A percentile compares a stretch with the other conserved stretches of the same genome.
phyloP scores from a whole-genome alignment of 1,140 invertebrate genomes.

The Mylabris phalerata region DNA sequence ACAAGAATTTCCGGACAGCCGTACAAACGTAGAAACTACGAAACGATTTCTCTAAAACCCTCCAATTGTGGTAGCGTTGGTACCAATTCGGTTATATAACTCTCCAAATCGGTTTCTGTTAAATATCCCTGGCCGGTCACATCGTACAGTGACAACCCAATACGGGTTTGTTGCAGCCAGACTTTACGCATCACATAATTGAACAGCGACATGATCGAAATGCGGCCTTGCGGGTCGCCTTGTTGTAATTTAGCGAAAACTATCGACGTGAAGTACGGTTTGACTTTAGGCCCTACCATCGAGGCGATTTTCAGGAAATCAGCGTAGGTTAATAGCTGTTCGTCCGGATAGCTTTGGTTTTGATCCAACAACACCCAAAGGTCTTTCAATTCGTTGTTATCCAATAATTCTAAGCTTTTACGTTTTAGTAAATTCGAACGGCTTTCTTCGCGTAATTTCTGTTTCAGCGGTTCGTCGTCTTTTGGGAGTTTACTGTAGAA shows the following conservation, averaged over 20 bases:
- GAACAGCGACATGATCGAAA: constrained; percentile 78
- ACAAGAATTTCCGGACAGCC: constrained; percentile 90
- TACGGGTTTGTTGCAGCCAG: constrained; percentile 88
- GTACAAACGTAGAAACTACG: constrained; percentile 96
- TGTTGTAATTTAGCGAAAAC: constrained; percentile 83
- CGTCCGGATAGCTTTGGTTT: constrained; percentile 67
- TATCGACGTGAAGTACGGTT: constrained; percentile 74
- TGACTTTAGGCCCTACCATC: constrained; percentile 52
- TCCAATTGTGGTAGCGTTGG: constrained; percentile 85
- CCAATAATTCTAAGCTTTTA: constrained; percentile 71
- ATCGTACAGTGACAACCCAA: constrained; percentile 90
- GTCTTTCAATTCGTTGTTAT: constrained; percentile 80
- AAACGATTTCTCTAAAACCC: constrained; percentile 85
- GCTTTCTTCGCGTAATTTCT: constrained; percentile 82
- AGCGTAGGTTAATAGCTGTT: constrained; percentile 78
- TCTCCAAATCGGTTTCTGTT: constrained; percentile 86
- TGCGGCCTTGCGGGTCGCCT: constrained; percentile 72
- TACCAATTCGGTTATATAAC: constrained; percentile 89
- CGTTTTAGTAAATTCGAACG: constrained; percentile 78
- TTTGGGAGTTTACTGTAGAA: constrained; percentile 75
- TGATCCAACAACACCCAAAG: constrained; percentile 78
- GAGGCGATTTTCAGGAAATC: constrained; percentile 73
- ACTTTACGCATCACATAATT: constrained; percentile 94
- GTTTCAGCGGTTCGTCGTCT: constrained; percentile 65
- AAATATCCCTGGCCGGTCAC: constrained; percentile 87